Evolutionary conservation across 1,140 invertebrate genomes (phyloP).

Genomic region (Samia ricini): DNA sequence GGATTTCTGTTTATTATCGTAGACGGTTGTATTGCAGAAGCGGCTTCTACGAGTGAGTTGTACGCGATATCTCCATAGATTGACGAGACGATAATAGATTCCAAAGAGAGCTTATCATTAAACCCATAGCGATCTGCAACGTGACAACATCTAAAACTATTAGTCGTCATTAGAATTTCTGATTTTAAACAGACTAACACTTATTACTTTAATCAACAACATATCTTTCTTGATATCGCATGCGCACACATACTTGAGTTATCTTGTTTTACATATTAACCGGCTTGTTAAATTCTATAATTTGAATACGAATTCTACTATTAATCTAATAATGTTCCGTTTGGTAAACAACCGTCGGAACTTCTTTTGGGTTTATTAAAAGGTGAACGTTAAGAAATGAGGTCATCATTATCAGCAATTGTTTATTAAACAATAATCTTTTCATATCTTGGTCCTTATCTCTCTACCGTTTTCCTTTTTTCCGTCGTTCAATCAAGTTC

Average conservation of each 20-base stretch:
- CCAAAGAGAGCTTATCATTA: slow-evolving; percentile 26
- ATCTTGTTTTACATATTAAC: neutral
- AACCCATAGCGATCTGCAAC: slow-evolving; percentile 28
- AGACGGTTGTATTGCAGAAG: slow-evolving; percentile 42
- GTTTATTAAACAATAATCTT: no score
- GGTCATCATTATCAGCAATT: no score
- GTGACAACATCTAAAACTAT: slow-evolving; percentile 14
- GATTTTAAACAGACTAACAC: neutral
- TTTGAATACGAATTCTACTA: neutral
- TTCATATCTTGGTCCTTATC: no score
- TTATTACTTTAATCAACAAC: neutral
- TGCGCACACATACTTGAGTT: neutral
- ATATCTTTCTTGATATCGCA: slow-evolving; percentile 1
- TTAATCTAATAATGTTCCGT: neutral
- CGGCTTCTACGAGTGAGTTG: slow-evolving; percentile 53
- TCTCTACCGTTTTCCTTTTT: no score
- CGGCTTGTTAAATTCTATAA: neutral
- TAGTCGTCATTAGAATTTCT: neutral
- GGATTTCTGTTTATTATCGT: slow-evolving; percentile 68
- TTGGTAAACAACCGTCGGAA: neutral
- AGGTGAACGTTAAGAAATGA: no score
- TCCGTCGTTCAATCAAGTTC: no score
- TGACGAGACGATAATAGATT: slow-evolving; percentile 27
- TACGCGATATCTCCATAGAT: slow-evolving; percentile 48
- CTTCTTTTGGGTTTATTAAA: no score